phyloP scores from a whole-genome alignment of 2,888 invertebrate genomes.

The Crossocerus cetratus region DNA sequence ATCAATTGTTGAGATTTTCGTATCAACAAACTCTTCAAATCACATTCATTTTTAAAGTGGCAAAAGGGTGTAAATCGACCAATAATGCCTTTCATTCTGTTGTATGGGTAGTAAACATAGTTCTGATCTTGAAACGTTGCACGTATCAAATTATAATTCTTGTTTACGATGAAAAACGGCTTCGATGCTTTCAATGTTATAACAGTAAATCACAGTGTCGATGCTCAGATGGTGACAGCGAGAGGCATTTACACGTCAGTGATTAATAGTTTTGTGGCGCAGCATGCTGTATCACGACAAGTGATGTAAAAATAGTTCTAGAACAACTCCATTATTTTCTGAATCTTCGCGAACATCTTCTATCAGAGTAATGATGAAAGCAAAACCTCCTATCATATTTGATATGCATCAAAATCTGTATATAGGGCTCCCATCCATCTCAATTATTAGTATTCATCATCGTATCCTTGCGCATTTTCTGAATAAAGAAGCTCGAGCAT shows the following conservation, averaged over 20 bases:
- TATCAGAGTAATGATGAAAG: conserved; percentile 15
- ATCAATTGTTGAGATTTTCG: conserved; percentile 33
- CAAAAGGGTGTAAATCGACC: conserved; percentile 45
- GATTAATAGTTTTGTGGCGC: conserved; percentile 33
- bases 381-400: conserved; percentile 18
- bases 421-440: conserved; percentile 19
- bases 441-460: conserved; percentile 19
- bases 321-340: conserved; percentile 19
- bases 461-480: neutral
- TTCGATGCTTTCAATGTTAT: conserved; percentile 39
- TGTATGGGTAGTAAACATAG: conserved; percentile 18
- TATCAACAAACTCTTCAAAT: conserved; percentile 29
- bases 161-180: conserved; percentile 34
- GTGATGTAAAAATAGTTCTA: conserved; percentile 28
- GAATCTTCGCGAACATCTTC: conserved; percentile 6
- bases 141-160: conserved; percentile 50
- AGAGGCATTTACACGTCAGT: conserved; percentile 35
- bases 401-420: conserved; percentile 42
- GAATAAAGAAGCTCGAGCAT: neutral
- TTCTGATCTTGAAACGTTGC: conserved; percentile 40
- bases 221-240: conserved; percentile 35
- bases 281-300: conserved; percentile 28
- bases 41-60: conserved; percentile 36
- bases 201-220: conserved; percentile 47
- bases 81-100: conserved; percentile 24